phyloP scores from a whole-genome alignment of 2,113 vertebrate species.

The Lycaon pictus region DNA sequence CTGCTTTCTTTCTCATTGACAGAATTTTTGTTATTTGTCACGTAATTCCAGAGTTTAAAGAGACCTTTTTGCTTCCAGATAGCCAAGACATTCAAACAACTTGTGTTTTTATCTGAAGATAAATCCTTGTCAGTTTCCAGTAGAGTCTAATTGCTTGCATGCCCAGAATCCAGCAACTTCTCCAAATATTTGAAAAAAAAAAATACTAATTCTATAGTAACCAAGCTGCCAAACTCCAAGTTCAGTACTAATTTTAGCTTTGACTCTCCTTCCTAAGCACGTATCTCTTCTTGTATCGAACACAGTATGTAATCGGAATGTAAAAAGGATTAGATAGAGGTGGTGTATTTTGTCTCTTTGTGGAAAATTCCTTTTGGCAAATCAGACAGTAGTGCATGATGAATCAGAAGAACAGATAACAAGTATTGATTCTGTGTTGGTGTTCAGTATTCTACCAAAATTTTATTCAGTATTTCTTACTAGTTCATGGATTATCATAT shows the following conservation, averaged over 20 bases:
- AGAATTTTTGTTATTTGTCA: not conserved
- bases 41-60: not conserved
- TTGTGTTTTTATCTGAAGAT: slow-evolving; percentile 33
- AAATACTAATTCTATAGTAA: not conserved
- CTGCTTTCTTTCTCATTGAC: not conserved
- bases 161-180: not conserved
- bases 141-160: not conserved
- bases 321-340: not conserved
- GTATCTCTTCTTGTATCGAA: not conserved
- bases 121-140: not conserved
- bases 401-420: not conserved
- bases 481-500: not conserved
- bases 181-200: slow-evolving; percentile 16
- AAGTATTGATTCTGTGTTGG: not conserved
- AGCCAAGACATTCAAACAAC: not conserved
- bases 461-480: slow-evolving; percentile 24
- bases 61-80: slow-evolving; percentile 35
- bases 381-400: not conserved
- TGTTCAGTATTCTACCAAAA: not conserved
- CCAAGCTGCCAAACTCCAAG: not conserved
- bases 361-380: not conserved
- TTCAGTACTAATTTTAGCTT: not conserved
- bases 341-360: not conserved
- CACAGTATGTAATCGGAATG: not conserved
- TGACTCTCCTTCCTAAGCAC: not conserved